Evolutionary conservation across 1,140 invertebrate species (phyloP).

Genomic region (Drosophila malerkotliana): DNA sequence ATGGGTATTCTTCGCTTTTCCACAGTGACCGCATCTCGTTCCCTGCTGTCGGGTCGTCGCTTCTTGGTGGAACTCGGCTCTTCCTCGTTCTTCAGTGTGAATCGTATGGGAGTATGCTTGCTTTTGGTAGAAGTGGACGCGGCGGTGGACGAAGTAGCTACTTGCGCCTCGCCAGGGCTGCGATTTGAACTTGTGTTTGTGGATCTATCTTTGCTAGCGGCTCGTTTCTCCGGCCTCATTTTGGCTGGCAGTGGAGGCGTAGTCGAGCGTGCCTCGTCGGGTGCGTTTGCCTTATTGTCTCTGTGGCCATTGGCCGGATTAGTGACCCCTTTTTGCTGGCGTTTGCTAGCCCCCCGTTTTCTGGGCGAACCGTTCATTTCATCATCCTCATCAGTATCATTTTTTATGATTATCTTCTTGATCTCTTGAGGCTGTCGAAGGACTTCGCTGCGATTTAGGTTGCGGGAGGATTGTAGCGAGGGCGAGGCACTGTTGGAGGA

Average conservation of each 20-base stretch:
- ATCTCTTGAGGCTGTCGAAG: constrained; percentile 75
- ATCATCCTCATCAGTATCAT: constrained; percentile 76
- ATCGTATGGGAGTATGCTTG: constrained; percentile 76
- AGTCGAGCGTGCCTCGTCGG: constrained; percentile 62
- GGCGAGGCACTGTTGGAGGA: constrained; percentile 67
- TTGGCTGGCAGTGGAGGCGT: constrained; percentile 70
- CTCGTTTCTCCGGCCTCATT: constrained; percentile 41
- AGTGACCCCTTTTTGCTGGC: neutral
- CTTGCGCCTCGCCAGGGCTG: constrained; percentile 1
- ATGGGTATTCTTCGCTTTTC: constrained; percentile 71
- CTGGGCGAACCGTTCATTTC: constrained; percentile 40
- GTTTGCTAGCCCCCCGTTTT: constrained; percentile 41
- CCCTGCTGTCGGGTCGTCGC: constrained; percentile 53
- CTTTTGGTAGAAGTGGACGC: constrained; percentile 37
- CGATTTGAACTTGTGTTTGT: constrained; percentile 5
- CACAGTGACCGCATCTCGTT: constrained; percentile 44
- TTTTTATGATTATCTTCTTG: constrained; percentile 78
- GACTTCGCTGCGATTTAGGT: constrained; percentile 69
- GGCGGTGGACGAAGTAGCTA: neutral
- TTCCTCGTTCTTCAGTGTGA: constrained; percentile 59
- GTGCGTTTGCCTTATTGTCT: constrained; percentile 43
- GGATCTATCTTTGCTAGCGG: constrained; percentile 33
- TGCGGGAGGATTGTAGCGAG: constrained; percentile 42
- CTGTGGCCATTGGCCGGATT: constrained; percentile 41
- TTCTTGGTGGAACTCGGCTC: constrained; percentile 30